Base-by-base conservation (phyloP, 2,888 invertebrate genomes). In the Ceriagrion tenellum region DNA sequence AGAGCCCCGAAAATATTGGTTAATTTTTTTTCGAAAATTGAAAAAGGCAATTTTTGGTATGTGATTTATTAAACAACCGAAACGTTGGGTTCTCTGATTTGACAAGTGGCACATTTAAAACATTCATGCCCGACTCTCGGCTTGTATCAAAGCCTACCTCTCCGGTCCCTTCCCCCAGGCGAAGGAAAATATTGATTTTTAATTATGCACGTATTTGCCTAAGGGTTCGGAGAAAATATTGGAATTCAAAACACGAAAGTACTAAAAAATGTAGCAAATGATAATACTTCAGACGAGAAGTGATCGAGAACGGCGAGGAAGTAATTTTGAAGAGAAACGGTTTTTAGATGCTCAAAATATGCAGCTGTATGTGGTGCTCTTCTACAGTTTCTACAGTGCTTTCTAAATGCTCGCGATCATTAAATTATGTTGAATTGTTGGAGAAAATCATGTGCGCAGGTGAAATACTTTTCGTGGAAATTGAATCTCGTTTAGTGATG, bases 131-230 rank as follows among this genome's bases (percentile, higher is more conserved):
- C 74, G n/a, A 18, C 91, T 91, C 69, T 20, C 55, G 91, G 40
- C n/a, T 47, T 40, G 59, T 91, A 63, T 91, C 40, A 20, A n/a
- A 47, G 47, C n/a, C 10, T 23, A n/a, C 55, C 47, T 35, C 47
- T 47, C 47, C 26, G 26, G 20, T 69, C 18, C n/a, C 47, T 30
- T 81, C 81, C 69, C 81, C 35, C 81, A 18, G 35, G 81, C 35
- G 47, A 26, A 47, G 26, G 35, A 23, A 93, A 63, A 74, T 69
- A 93, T 55, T 69, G 74, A 93, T 47, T 93, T 93, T 93, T 93
- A 93, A 93, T 93, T 93, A 93, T 69, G 69, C 93, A 93, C 18
- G 47, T 74, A 93, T 74, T 93, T 47, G 93, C 69, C 93, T 40
- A 93, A 26, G 47, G 93, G n/a, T n/a, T 8, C 13, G 81, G 13